Evolutionary conservation across 2,888 invertebrate species (phyloP), one percentile per base, ranked within the genome.

Genomic region (Atherix ibis): DNA sequence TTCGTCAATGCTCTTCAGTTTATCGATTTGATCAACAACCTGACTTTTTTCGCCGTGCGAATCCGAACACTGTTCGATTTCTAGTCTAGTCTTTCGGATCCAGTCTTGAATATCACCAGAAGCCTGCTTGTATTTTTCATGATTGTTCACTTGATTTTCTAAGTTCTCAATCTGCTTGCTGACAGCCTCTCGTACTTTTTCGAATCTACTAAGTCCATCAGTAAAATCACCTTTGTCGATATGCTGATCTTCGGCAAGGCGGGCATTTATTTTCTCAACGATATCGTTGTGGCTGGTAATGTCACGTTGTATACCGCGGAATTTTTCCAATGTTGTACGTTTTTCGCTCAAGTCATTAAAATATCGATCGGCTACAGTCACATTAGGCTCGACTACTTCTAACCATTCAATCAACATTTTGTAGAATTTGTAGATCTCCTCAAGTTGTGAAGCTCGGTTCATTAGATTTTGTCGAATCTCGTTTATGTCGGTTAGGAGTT

Each of bases 291-390:
- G 85, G 0, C 77, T 73, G 37, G 72, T 73, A 28, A 88, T 76
- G 48, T 94, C 91, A 42, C 85, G 72, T 46, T 79, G 77, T 32
- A 88, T 70, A 0, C 77, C 73, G 50, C 76, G 81, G 57, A 81
- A 82, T 56, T 89, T 92, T 54, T 94, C 92, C 14, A 91, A 54
- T 27, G 81, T 76, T 0, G 88, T 80, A 46, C 84, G 78, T 60
- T 92, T 94, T 53, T 94, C 94, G 33, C 87, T 83, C 2, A 92
- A 63, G 53, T 92, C 91, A 48, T 85, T 82, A 18, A 82, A 68
- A 8, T 69, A 70, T 48, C 80, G 76, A 40, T 78, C 74, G 2
- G 75, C 71, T n/a, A 43, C 39, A 49, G 78, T 76, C 5, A 88
- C 70, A 56, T 85, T 87, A 31, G 76, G 74, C 49, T 88, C 85